Evolutionary conservation across 2,113 vertebrate species (phyloP).

Genomic region (Leucoraja erinaceus): DNA sequence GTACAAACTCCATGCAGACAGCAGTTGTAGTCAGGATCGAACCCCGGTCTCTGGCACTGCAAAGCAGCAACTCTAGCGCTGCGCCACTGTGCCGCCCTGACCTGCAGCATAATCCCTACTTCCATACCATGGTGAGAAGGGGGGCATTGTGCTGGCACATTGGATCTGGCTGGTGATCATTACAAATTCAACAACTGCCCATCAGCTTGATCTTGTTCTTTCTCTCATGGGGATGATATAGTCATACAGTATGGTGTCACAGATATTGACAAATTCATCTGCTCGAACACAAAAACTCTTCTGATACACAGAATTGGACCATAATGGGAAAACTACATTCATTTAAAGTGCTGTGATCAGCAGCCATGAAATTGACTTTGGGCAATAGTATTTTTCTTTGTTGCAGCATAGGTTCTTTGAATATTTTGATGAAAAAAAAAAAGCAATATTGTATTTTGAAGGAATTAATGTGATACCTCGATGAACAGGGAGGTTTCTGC

Average conservation of each 20-base stretch:
- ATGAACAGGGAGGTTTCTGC: neutral
- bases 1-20: no score
- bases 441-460: neutral
- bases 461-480: neutral
- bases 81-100: no score
- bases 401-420: neutral
- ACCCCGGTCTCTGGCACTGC: no score
- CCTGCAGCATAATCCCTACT: no score
- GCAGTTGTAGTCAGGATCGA: no score
- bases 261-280: neutral
- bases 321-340: neutral
- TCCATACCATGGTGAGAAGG: no score
- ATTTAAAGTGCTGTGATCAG: neutral
- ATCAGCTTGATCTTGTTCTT: no score
- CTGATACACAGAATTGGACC: neutral
- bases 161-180: no score
- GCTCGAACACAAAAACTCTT: neutral
- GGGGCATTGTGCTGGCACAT: no score
- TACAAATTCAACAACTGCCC: no score
- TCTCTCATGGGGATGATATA: neutral
- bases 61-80: no score
- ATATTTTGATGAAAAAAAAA: neutral
- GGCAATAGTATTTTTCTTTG: neutral
- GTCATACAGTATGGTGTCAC: neutral
- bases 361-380: conserved; percentile 26